Base-by-base conservation (phyloP, 2,113 vertebrate species). In the Seriola rivoliana region DNA sequence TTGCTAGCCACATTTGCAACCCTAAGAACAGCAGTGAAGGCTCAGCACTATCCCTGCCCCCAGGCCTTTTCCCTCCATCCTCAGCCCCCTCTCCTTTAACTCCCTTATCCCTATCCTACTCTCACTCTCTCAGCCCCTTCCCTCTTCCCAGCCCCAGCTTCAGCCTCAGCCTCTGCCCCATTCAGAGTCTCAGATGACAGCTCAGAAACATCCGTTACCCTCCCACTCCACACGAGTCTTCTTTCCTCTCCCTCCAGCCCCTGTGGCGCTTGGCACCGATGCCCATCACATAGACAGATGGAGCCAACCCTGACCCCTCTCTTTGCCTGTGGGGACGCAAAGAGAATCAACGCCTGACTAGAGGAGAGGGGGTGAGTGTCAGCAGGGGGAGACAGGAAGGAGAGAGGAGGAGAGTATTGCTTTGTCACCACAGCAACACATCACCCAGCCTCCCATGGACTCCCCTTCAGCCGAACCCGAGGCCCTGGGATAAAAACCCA, bases 291-390 rank as follows among this genome's bases (percentile, higher is more conserved):
- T 63, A 92, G 89, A 94, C 92, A 94, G 90, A 94, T 92, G 91
- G 93, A 93, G 92, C 93, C 90, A 89, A 92, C 88, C 91, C 92
- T 93, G 93, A 94, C 90, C 93, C 91, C 83, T 87, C 87, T 91
- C 82, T 86, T 89, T 25, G 80, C 91, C 88, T 38, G 73, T 58
- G 69, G 91, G 92, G 89, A 92, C 67, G 83, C 85, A 80, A 75
- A 88, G 44, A 88, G 87, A 87, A 80, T 84, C 84, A 86, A 73
- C 78, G 89, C 80, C 88, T 93, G 80, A 90, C 88, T 76, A 50
- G 69, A 86, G 80, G 86, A 79, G 80, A 79, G 42, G 77, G 75
- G 54, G 68, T 9, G 80, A 23, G 62, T 60, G 73, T 4, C 12
- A 23, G 74, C 42, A 68, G 17, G 70, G 32, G 58, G 69, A 46